These are phyloP conservation scores for Thinocorus orbignyianus DNA, from an alignment of 2,113 vertebrate genomes.

Conservation along the genomic window DNA sequence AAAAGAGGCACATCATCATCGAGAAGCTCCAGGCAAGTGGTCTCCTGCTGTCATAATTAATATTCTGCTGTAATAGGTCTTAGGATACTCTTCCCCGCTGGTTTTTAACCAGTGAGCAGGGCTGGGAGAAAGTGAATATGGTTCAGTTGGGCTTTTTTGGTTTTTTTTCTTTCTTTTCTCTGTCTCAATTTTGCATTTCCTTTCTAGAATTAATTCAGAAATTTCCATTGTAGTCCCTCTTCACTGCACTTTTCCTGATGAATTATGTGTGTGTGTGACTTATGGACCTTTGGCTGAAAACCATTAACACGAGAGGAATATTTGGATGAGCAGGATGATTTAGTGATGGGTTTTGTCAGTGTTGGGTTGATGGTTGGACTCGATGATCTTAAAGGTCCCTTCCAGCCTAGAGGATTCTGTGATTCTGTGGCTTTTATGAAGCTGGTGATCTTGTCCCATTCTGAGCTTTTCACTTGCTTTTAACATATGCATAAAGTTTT, in stretches of 20 bases:
- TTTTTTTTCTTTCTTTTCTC: background rate
- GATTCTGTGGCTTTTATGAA: background rate
- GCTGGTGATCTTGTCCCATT: background rate
- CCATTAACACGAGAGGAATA: background rate
- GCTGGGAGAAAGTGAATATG: background rate
- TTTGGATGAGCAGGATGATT: background rate
- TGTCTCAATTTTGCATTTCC: background rate
- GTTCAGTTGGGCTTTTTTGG: background rate
- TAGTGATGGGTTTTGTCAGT: no score
- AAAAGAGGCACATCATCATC: background rate
- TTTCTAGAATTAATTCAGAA: background rate
- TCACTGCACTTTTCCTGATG: background rate
- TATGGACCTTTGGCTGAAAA: background rate
- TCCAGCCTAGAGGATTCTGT: no score
- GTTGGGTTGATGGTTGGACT: no score
- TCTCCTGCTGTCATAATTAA: background rate
- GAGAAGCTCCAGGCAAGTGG: background rate
- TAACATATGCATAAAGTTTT: background rate
- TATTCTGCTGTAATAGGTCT: background rate
- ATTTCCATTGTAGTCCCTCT: background rate
- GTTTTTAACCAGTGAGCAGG: background rate
- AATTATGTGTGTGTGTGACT: background rate
- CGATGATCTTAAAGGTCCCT: no score
- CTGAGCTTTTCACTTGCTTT: background rate
- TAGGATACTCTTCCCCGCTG: background rate